Evolutionary conservation across 2,888 invertebrate species (phyloP), one percentile per base, ranked within the genome.

Genomic region (Eilema griseolum): DNA sequence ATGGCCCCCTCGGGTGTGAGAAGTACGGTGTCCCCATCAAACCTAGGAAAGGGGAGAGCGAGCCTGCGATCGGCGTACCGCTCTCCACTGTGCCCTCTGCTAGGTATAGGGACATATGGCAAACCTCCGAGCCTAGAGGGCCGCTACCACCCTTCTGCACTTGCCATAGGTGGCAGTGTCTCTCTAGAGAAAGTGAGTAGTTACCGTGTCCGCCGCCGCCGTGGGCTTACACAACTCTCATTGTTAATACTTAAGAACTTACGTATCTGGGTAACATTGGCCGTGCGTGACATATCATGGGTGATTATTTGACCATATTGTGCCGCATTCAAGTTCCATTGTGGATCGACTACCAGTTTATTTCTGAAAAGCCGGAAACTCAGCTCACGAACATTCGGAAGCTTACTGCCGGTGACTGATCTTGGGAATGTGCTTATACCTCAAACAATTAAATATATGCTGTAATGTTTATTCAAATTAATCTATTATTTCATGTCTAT

Each of bases 251-350:
- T 8, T 37, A n/a, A 31, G 41, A 77, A 96, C 97, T 96, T 94
- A 98, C 98, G 97, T 97, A 96, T 92, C 41, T 62, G 62, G 24
- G 98, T 98, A 7, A 97, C 96, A 66, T 97, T 97, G 67, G 96
- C 96, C 37, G 97, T 96, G 85, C 97, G 94, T 28, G 97, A 97
- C 97, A 98, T 97, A 84, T 98, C 98, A 88, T 98, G 98, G 11
- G 97, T 97, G 52, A 98, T 95, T 78, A 98, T 96, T 91, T 98
- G 98, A 0, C 98, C 98, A 95, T 97, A 98, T 83, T 97, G 97
- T 96, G 97, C 97, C 61, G 98, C 96, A 63, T 96, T 96, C 23
- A 98, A 92, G 24, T 97, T 98, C 95, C 96, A 98, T 73, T 96
- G 91, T 0, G 96, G 97, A 90, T 98, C 98, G 5, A 97, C 95